Evolutionary conservation across 2,113 vertebrate genomes (phyloP).

Genomic region (Myxocyprinus asiaticus): DNA sequence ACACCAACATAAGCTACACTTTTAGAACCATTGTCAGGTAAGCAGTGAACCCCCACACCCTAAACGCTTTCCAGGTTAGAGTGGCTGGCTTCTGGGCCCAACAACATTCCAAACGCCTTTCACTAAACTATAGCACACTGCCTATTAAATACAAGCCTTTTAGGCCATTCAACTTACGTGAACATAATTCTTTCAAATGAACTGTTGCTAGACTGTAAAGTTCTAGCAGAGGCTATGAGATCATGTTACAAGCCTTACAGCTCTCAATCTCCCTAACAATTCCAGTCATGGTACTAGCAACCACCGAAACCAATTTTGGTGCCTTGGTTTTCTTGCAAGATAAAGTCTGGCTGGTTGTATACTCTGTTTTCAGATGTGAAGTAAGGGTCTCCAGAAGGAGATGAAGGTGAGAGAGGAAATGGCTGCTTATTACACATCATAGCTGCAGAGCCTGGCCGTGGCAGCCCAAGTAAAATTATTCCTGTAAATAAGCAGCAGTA

Average conservation of each 20-base stretch:
- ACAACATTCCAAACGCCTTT: slow-evolving; percentile 41
- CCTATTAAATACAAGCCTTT: slow-evolving; percentile 30
- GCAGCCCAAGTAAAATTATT: too few species aligned
- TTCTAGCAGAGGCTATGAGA: slow-evolving; percentile 1
- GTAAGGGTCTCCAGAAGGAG: too few species aligned
- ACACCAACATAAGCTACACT: background rate
- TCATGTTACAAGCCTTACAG: slow-evolving; percentile 21
- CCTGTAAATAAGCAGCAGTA: too few species aligned
- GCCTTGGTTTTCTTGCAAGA: slow-evolving; percentile 18
- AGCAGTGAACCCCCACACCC: background rate
- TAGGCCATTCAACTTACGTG: background rate
- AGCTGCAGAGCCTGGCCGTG: too few species aligned
- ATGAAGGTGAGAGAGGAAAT: too few species aligned
- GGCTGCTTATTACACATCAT: too few species aligned
- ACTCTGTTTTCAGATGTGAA: background rate
- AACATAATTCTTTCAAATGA: slow-evolving; percentile 9
- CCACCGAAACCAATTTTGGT: background rate
- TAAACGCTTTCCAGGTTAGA: background rate
- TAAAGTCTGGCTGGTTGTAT: background rate
- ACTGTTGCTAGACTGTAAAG: slow-evolving; percentile 15
- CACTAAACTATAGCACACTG: slow-evolving; percentile 17
- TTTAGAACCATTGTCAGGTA: background rate
- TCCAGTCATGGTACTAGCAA: background rate
- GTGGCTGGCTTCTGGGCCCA: slow-evolving; percentile 7
- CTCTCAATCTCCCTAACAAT: background rate